These are phyloP conservation scores for Acinonyx jubatus DNA, from an alignment of 2,113 vertebrate genomes.

Conservation along the genomic window DNA sequence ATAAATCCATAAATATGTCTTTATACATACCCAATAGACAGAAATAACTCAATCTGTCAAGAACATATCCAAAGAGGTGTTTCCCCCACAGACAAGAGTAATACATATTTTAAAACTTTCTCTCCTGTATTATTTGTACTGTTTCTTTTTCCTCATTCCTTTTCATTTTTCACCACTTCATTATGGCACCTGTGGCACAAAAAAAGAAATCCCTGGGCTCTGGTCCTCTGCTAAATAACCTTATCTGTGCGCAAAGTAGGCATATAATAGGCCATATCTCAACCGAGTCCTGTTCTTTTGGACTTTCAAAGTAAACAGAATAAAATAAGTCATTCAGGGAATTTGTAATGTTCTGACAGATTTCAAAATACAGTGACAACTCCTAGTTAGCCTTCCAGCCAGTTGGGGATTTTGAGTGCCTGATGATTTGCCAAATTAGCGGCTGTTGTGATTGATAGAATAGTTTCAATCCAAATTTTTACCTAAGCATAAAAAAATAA, in stretches of 20 bases:
- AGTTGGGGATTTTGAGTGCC: neutral
- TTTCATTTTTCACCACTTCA: constrained; percentile 46
- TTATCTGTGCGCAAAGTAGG: neutral
- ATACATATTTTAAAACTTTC: constrained; percentile 78
- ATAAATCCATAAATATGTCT: constrained; percentile 81
- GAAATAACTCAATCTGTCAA: constrained; percentile 78
- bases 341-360: neutral
- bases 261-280: neutral
- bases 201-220: constrained; percentile 27
- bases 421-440: constrained; percentile 13
- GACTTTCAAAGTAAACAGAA: constrained; percentile 43
- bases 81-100: constrained; percentile 63
- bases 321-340: constrained; percentile 29
- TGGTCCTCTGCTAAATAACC: neutral
- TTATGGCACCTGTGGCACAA: constrained; percentile 49
- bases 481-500: neutral
- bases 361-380: neutral
- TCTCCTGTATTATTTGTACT: constrained; percentile 62
- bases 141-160: constrained; percentile 62
- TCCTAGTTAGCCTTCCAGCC: neutral
- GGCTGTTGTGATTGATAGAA: neutral
- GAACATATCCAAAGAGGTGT: constrained; percentile 74
- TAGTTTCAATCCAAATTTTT: neutral
- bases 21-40: constrained; percentile 75
- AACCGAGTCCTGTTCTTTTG: neutral